Base-by-base conservation (phyloP, 1,140 invertebrate species). In the Lepidurus couesii region DNA sequence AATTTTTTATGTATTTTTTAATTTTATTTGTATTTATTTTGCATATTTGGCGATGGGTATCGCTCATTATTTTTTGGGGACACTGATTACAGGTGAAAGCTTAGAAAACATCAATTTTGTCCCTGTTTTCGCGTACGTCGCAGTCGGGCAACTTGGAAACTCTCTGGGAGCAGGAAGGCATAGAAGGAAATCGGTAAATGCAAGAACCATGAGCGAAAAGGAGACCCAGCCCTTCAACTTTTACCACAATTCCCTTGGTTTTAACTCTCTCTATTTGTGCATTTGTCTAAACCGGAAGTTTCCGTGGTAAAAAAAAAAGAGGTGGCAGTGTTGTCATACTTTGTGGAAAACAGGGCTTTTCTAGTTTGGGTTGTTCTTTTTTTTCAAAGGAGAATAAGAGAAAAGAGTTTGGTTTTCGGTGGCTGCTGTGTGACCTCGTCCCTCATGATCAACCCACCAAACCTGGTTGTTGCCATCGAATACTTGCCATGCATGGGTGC, bases 401-500 rank as follows among this genome's bases (percentile, higher is more conserved):
- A 34, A 34, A 34, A 34, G 3, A 4, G 2, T 34, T 34, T 65
- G 53, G 53, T 65, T 47, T 65, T 65, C 34, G 34, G 53, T 65
- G 8, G 53, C 53, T 65, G 34, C 34, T 34, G 34, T 34, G 53
- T 65, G 53, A 65, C 53, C 53, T 65, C 53, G 53, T 65, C 53
- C 53, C 53, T 65, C n/a, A 65, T 34, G 2, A 34, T 9, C 53
- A 65, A 65, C 53, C 21, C 34, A 34, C 53, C 53, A 65, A 65
- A 21, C 53, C 34, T 34, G 34, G 34, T 13, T 13, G 16, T 65
- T 65, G 53, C 53, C 53, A 16, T 65, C 53, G 53, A 65, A 65
- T 65, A 65, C 8, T 65, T 65, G 53, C 53, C 21, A 65, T 65
- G 53, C 53, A 65, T 65, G 53, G 53, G 53, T 65, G 53, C 53